Evolutionary conservation across 1,140 invertebrate species (phyloP), one percentile per base, ranked within the genome.

Genomic region (Dendroctonus valens): DNA sequence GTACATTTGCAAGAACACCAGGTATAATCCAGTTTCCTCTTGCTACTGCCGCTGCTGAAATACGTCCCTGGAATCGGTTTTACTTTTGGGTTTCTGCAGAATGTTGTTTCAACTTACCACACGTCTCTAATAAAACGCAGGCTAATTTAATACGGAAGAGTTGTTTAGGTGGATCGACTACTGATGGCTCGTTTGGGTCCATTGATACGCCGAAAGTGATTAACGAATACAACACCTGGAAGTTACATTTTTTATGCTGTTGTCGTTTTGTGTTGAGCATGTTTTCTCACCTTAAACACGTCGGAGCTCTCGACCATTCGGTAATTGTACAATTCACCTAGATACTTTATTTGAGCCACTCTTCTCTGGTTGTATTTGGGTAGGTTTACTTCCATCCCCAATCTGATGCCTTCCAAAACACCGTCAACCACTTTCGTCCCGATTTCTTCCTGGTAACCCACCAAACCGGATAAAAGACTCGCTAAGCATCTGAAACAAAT

Each of bases 301-400:
- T 97, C 92, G 5, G 89, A 83, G 26, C 93, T 97, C 75, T 98
- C 95, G 3, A 98, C 86, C 78, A 98, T 86, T 70, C 93, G 86
- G 78, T 98, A 98, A 78, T 98, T 98, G 77, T 99, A 99, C 15
- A 99, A 81, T 79, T 99, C 96, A n/a, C 90, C 97, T 11, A 99
- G 81, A 80, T 96, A 99, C 78, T 93, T 91, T 8, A 96, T 89
- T 82, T 94, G 93, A 7, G 94, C 93, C 7, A 99, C 90, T 68
- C 96, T 83, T 49, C 94, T 84, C 80, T 99, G 97, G 79, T 98
- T 97, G 74, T 89, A 94, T 74, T 93, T 91, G 0, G 93, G 89
- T 65, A 92, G 85, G 75, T 96, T 96, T 1, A 96, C 87, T 81
- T 99, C 97, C 86, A 99, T 88, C 2, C 94, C 94, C 0, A 96